Evolutionary conservation across 2,888 invertebrate species (phyloP).

Genomic region (Trichogramma dendrolimi): DNA sequence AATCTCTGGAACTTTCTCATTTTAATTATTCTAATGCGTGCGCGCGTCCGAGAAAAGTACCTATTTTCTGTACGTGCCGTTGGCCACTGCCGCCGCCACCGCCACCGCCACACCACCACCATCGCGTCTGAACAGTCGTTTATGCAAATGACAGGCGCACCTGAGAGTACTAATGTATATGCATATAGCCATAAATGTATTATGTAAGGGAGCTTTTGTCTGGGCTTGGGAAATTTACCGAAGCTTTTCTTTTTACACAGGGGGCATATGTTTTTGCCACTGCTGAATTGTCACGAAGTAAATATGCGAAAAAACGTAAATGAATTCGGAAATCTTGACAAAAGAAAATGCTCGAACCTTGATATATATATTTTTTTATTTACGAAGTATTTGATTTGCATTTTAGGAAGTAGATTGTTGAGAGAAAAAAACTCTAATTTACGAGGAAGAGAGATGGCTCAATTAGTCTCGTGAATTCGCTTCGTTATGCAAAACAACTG

Average conservation of each 20-base stretch:
- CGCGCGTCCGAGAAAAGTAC: slow-evolving; percentile 10
- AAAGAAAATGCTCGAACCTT: background rate
- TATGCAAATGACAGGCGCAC: slow-evolving; percentile 22
- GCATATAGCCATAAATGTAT: no score
- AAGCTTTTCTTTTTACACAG: no score
- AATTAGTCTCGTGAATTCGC: slow-evolving; percentile 14
- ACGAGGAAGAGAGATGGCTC: background rate
- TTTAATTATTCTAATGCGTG: slow-evolving; percentile 21
- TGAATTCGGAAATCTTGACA: background rate
- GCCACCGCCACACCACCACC: background rate
- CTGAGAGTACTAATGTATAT: no score
- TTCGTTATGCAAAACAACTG: slow-evolving; percentile 21
- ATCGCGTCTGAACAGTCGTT: slow-evolving; percentile 1
- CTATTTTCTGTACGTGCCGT: no score
- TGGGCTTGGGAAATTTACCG: no score
- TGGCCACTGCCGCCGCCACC: background rate
- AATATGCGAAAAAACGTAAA: background rate
- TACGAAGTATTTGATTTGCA: background rate
- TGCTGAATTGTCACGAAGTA: no score
- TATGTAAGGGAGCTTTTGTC: no score
- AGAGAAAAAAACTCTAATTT: slow-evolving; percentile 10
- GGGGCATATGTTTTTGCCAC: no score
- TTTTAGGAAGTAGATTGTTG: background rate
- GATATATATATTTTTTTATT: background rate
- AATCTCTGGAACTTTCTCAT: slow-evolving; percentile 14